A percentile compares a stretch with the other conserved stretches of the same genome.
phyloP scores from a whole-genome alignment of 2,113 vertebrate genomes.

The Tautogolabrus adspersus region DNA sequence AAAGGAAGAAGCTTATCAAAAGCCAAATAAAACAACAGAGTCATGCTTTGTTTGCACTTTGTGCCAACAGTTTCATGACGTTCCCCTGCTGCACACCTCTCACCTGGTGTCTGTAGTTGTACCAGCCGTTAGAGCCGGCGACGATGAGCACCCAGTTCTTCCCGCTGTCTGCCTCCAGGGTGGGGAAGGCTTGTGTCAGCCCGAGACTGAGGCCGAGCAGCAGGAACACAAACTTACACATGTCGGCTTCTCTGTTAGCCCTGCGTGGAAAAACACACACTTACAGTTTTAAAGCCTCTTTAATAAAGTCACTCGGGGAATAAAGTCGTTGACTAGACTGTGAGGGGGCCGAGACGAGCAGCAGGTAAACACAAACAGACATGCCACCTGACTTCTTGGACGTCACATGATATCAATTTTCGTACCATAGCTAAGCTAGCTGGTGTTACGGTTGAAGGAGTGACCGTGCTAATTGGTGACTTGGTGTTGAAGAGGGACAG shows the following conservation, averaged over 20 bases:
- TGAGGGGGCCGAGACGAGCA: background rate
- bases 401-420: constrained; percentile 50
- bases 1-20: background rate
- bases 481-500: no score
- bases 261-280: background rate
- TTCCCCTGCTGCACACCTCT: constrained; percentile 20
- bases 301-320: background rate
- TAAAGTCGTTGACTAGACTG: no score
- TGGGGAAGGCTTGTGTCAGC: constrained; percentile 66
- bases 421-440: constrained; percentile 5
- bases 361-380: background rate
- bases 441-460: background rate
- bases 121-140: constrained; percentile 93
- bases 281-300: rapidly evolving
- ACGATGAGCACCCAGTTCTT: constrained; percentile 98
- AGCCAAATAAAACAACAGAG: background rate
- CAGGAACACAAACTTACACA: constrained; percentile 70
- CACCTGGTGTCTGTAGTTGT: constrained; percentile 98
- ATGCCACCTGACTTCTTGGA: background rate
- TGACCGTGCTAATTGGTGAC: no score
- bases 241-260: constrained; percentile 46
- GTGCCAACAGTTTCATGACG: background rate
- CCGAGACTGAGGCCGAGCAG: constrained; percentile 80
- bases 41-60: constrained; percentile 15
- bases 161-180: constrained; percentile 81